Base-by-base conservation (phyloP, 1,140 invertebrate species). In the Oreohelix idahoensis region DNA sequence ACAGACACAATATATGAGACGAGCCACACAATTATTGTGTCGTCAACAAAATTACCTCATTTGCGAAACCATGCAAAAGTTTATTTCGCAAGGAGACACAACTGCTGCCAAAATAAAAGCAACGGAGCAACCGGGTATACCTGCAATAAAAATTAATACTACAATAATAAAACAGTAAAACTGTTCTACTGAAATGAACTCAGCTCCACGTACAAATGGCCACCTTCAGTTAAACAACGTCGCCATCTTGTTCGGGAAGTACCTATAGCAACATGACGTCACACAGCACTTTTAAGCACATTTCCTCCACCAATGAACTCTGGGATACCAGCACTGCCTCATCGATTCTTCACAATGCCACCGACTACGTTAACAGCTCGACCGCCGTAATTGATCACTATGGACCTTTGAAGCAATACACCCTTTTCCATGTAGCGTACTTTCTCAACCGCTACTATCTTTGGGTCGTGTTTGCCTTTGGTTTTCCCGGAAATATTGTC, bases 361-460 rank as follows among this genome's bases (percentile, higher is more conserved):
- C 11, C n/a, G 20, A 71, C 35, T 20, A 79, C 77, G 2, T 38
- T 53, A 51, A 32, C 69, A 35, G 39, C 49, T 20, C 42, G 35
- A 39, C 42, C 35, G 23, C 2, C 5, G 1, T 10, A 32, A 79
- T 73, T 23, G 79, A 79, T 26, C 15, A 20, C 36, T 84, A 58
- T n/a, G 80, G 80, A 26, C 10, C 36, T 11, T 29, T 84, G 32
- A 81, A 86, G 23, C 32, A 74, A 29, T 86, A 71, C 74, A 32
- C 26, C 0, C 63, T 81, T 15, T 84, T 84, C 39, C 79, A 58
- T 51, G 70, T 78, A 11, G 86, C 84, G 15, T 58, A 71, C 53
- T 84, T 84, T 42, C 85, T 91, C 20, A 89, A 91, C 74, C 84
- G 75, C 0, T 88, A 91, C 66, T 91, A 89, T 66, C 83, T 89